phyloP scores from a whole-genome alignment of 2,797 vertebrate species.

The Epinephelus awoara region DNA sequence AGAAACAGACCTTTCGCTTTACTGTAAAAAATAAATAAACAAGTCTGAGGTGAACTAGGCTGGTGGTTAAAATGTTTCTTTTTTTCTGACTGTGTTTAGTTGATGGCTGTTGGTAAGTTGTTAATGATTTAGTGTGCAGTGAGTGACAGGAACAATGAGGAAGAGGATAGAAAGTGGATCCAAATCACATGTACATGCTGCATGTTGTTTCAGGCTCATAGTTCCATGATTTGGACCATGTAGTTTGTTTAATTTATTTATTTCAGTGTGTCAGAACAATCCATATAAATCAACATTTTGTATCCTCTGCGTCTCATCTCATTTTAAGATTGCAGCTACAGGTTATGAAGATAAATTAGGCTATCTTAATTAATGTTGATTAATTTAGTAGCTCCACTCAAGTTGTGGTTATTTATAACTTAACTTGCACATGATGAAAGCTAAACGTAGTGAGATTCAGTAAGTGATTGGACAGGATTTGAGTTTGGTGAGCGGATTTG shows the following conservation, averaged over 20 bases:
- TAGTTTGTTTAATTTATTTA: background rate
- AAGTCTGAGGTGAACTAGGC: background rate
- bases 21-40: background rate
- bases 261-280: background rate
- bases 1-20: constrained; percentile 19
- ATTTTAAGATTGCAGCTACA: background rate
- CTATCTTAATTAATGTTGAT: background rate
- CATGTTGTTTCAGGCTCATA: background rate
- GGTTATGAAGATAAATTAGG: background rate
- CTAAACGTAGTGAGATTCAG: background rate
- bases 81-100: background rate
- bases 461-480: background rate
- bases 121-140: background rate
- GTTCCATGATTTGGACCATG: background rate
- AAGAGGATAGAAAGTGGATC: background rate
- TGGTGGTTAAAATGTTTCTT: background rate
- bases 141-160: background rate
- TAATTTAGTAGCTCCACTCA: background rate
- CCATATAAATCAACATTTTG: background rate
- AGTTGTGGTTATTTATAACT: background rate
- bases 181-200: background rate
- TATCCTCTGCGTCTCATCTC: background rate
- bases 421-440: background rate
- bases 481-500: background rate
- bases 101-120: background rate